Percentiles rank a stretch among this genome's conserved stretches.
These are phyloP conservation scores for Chionomys nivalis DNA, from an alignment of 2,113 vertebrate genomes.

Conservation along the genomic window DNA sequence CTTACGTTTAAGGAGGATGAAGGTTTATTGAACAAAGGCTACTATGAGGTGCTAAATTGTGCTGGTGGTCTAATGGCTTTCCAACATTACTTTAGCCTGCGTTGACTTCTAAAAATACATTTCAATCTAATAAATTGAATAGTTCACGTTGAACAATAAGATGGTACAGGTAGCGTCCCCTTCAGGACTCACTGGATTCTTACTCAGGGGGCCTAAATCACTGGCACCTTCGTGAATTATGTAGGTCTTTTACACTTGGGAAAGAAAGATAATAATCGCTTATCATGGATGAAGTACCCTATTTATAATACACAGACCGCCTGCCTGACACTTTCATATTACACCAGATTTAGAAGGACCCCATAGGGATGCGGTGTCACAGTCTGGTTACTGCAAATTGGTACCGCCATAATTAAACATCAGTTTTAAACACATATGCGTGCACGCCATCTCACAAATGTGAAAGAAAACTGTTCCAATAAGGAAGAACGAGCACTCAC, in stretches of 20 bases:
- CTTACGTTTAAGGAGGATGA: conserved; percentile 72
- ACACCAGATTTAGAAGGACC: conserved; percentile 84
- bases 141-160: conserved; percentile 86
- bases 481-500: conserved; percentile 79
- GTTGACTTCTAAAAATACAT: conserved; percentile 85
- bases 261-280: conserved; percentile 88
- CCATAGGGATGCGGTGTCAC: conserved; percentile 84
- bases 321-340: conserved; percentile 88
- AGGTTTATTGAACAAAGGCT: conserved; percentile 75
- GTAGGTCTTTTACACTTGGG: conserved; percentile 85
- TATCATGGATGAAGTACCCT: conserved; percentile 88
- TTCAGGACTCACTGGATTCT: conserved; percentile 87
- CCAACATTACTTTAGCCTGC: conserved; percentile 81
- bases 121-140: conserved; percentile 81
- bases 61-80: conserved; percentile 79
- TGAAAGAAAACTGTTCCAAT: conserved; percentile 53
- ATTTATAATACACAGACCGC: conserved; percentile 86
- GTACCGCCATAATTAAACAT: conserved; percentile 85
- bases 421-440: conserved; percentile 65
- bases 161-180: conserved; percentile 81
- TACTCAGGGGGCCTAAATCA: conserved; percentile 84
- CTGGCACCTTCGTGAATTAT: conserved; percentile 86
- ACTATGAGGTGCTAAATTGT: conserved; percentile 79
- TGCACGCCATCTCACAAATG: neutral
- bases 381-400: conserved; percentile 84